Percentiles rank a stretch among this genome's conserved stretches.
Evolutionary conservation across 30 jellyfish, hydroid and myxozoan species (phyloP).

Genomic region (Hydra vulgaris): DNA sequence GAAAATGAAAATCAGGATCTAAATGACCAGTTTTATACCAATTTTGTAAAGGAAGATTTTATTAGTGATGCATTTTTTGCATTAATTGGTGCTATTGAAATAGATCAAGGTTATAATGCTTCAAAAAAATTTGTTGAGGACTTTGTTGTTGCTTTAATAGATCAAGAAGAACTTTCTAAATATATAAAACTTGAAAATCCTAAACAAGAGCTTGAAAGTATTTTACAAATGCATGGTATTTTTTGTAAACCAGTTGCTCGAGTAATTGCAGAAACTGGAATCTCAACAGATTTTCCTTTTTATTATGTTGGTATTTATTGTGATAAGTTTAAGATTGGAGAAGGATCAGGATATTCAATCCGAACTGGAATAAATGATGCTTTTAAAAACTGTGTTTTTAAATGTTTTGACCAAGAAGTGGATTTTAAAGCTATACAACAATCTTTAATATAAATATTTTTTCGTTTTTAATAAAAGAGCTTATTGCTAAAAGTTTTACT

Average conservation of each 20-base stretch:
- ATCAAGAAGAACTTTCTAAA: conserved; percentile 46
- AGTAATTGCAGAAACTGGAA: conserved; percentile 28
- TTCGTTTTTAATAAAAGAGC: too few relatives aligned
- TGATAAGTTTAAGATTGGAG: conserved; percentile 11
- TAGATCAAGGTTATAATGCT: conserved; percentile 50
- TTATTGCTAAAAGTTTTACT: too few relatives aligned
- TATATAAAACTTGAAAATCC: conserved; percentile 43
- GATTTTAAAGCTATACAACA: conserved; percentile 12
- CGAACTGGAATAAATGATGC: conserved; percentile 20
- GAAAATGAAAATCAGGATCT: conserved; percentile 39
- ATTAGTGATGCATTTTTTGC: conserved; percentile 78
- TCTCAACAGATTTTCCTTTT: conserved; percentile 20
- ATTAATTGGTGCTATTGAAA: conserved; percentile 67
- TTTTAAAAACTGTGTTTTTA: conserved; percentile 26
- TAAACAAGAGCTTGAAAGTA: conserved; percentile 17
- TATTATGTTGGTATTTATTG: conserved; percentile 28
- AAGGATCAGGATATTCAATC: conserved; percentile 30
- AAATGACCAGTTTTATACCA: conserved; percentile 32
- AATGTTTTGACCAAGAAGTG: conserved; percentile 27
- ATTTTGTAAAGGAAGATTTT: conserved; percentile 55
- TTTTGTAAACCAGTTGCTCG: conserved; percentile 12
- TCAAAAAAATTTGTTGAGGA: conserved; percentile 54
- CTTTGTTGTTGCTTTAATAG: conserved; percentile 40
- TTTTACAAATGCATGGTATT: conserved; percentile 25
- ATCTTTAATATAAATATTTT: too few relatives aligned